Conservation (phyloP, 2,797 vertebrate genomes). For the Eidolon dupreanum region DNA sequence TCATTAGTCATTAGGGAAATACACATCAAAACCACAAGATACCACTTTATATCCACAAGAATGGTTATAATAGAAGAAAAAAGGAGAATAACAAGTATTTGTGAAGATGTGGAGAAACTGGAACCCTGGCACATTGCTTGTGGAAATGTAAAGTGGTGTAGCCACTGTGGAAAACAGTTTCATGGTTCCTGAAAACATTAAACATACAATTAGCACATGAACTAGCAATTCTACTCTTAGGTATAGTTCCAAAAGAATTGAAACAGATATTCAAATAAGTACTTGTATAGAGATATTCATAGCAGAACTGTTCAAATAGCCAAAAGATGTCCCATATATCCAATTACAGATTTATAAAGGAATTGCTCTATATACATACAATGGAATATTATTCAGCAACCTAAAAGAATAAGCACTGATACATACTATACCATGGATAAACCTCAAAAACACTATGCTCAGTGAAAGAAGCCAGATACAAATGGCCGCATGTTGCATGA, state of each 20-base stretch:
- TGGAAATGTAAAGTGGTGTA: not conserved
- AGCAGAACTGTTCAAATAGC: not conserved
- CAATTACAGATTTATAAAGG: not conserved
- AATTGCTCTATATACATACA: not conserved
- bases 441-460: not conserved
- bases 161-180: not conserved
- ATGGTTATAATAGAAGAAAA: not conserved
- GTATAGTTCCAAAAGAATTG: not conserved
- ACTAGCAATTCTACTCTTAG: not conserved
- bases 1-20: not conserved
- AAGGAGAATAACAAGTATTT: not conserved
- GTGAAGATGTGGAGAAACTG: not conserved
- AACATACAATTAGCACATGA: not conserved
- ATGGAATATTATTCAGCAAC: not conserved
- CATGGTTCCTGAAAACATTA: not conserved
- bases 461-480: not conserved
- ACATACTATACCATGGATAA: not conserved
- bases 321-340: not conserved
- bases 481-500: not conserved
- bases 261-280: conserved; percentile 7
- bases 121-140: not conserved
- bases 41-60: not conserved
- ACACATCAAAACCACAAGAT: not conserved
- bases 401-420: not conserved
- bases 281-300: not conserved